phyloP scores from a whole-genome alignment of 2,797 vertebrate species.

The Hapalemur alaotrensis region DNA sequence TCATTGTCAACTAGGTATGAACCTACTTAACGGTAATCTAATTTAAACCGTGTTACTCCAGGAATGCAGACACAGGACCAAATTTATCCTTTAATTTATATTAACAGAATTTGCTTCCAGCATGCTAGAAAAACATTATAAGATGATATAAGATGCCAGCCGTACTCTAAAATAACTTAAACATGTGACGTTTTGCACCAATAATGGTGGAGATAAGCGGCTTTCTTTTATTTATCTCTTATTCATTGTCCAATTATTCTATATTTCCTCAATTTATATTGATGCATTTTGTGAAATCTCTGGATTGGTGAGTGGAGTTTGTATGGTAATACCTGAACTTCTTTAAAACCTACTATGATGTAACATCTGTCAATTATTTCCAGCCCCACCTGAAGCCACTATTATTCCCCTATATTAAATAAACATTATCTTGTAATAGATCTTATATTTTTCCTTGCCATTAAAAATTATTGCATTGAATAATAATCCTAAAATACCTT shows the following conservation, averaged over 20 bases:
- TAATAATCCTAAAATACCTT: background rate
- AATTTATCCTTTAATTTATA: conserved; percentile 22
- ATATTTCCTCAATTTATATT: background rate
- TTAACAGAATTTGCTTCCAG: background rate
- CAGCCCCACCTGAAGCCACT: background rate
- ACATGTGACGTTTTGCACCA: background rate
- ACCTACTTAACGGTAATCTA: background rate
- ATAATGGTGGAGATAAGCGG: background rate
- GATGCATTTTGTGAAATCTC: background rate
- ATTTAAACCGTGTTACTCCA: conserved; percentile 26
- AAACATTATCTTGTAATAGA: background rate
- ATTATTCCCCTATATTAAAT: background rate
- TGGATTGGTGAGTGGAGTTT: background rate
- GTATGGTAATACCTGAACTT: background rate
- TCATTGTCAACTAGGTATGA: conserved; percentile 16
- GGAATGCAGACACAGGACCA: background rate
- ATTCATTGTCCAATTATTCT: background rate
- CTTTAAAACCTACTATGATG: background rate
- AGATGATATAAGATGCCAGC: background rate
- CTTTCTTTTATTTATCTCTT: background rate
- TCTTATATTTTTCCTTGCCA: background rate
- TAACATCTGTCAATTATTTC: background rate
- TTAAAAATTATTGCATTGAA: background rate
- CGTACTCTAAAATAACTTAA: background rate
- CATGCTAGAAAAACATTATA: background rate